Conservation (phyloP, 2,888 invertebrate genomes). For the Hololepta plana region DNA sequence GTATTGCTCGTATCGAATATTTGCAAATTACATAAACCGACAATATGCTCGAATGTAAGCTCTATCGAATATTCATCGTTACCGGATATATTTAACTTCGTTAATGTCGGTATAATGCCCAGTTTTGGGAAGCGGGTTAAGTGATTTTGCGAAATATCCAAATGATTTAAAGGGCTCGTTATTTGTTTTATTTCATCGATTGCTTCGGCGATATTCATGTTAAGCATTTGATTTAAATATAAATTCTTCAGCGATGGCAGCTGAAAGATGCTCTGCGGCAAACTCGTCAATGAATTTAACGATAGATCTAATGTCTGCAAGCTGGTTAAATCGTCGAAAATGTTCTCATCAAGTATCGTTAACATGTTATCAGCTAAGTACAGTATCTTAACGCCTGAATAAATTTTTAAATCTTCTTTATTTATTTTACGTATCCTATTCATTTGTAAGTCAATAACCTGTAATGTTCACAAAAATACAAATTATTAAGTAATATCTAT, state of each 20-base stretch:
- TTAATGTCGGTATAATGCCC: slow-evolving; percentile 10
- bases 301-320: slow-evolving; percentile 18
- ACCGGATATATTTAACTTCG: slow-evolving; percentile 10
- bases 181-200: slow-evolving; percentile 16
- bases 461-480: too few species aligned
- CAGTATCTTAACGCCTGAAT: slow-evolving; percentile 15
- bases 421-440: slow-evolving; percentile 19
- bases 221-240: slow-evolving; percentile 18
- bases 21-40: slow-evolving; percentile 9
- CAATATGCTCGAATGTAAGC: slow-evolving; percentile 6
- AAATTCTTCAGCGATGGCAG: slow-evolving; percentile 17
- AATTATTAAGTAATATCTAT: too few species aligned
- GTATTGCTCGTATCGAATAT: slow-evolving; percentile 6
- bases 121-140: slow-evolving; percentile 18
- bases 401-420: slow-evolving; percentile 15
- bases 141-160: slow-evolving; percentile 18
- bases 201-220: slow-evolving; percentile 17
- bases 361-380: slow-evolving; percentile 20
- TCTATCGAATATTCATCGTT: slow-evolving; percentile 7
- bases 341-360: slow-evolving; percentile 15
- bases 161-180: slow-evolving; percentile 15
- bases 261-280: slow-evolving; percentile 17
- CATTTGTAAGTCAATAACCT: slow-evolving; percentile 18
- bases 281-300: slow-evolving; percentile 13
- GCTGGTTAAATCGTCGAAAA: slow-evolving; percentile 13